Evolutionary conservation across 2,888 invertebrate genomes (phyloP).

Genomic region (Agrochola circellaris): DNA sequence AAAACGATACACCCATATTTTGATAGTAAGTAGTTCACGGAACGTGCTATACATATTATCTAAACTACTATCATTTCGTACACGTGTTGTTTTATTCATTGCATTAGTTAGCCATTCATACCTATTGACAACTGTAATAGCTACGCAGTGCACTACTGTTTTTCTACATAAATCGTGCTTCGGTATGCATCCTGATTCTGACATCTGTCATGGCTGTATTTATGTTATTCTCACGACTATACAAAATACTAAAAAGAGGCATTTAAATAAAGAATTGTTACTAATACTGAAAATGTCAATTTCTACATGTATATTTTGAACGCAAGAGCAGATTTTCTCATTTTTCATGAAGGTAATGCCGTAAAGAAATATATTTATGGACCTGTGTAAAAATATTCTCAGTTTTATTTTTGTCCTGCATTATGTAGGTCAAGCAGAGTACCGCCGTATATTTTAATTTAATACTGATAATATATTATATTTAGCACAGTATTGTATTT

Average conservation of each 20-base stretch:
- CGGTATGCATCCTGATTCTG: constrained; percentile 47
- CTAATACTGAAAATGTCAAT: not conserved
- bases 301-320: constrained; percentile 7
- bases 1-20: constrained; percentile 46
- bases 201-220: constrained; percentile 35
- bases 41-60: constrained; percentile 40
- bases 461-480: constrained; percentile 55
- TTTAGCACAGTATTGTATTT: constrained; percentile 31
- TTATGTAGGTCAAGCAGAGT: constrained; percentile 62
- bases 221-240: constrained; percentile 37
- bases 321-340: constrained; percentile 30
- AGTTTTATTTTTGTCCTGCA: constrained; percentile 61
- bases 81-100: constrained; percentile 69
- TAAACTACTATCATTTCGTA: constrained; percentile 51
- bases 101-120: constrained; percentile 65
- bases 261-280: not conserved
- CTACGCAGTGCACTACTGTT: constrained; percentile 50
- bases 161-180: constrained; percentile 61
- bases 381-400: constrained; percentile 57
- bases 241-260: not conserved
- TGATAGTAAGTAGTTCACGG: constrained; percentile 50
- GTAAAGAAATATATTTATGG: constrained; percentile 63
- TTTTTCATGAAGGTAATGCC: constrained; percentile 48
- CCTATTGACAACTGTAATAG: constrained; percentile 47
- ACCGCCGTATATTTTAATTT: constrained; percentile 56